Evolutionary conservation across 1,140 invertebrate genomes (phyloP), one percentile per base, ranked within the genome.

Genomic region (Orussus abietinus): DNA sequence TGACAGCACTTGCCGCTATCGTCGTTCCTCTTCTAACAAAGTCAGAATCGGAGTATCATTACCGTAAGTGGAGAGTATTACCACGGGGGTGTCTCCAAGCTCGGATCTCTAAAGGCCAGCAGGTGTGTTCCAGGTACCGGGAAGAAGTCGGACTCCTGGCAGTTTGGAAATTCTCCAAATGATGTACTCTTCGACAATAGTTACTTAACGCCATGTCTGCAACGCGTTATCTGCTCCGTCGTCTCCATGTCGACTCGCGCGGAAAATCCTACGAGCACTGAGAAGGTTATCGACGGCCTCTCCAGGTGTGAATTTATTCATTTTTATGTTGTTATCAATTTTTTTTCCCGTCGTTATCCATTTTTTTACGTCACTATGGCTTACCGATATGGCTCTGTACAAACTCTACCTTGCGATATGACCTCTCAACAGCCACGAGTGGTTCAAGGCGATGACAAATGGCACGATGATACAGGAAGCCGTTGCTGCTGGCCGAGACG

Each of bases 271-370:
- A 55, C 59, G 1, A 66, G 57, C 18, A 45, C 49, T 1, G 62
- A 70, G 2, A 72, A 74, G 46, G 69, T 75, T 26, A 62, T 74
- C 17, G 72, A 75, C 33, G 69, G 62, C 14, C 25, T 74, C 3
- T 55, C 58, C 1, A 70, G 65, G 72, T 73, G 61, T 30, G 4
- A 12, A 10, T 28, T 28, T 28, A n/a, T n/a, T 28, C 12, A 26
- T 32, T 32, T 32, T 32, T 17, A 13, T 10, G 13, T n/a, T n/a
- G n/a, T n/a, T n/a, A n/a, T n/a, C n/a, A n/a, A n/a, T n/a, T n/a
- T n/a, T n/a, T n/a, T n/a, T n/a, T n/a, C n/a, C n/a, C n/a, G n/a
- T n/a, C n/a, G n/a, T n/a, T n/a, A n/a, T n/a, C n/a, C n/a, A n/a
- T n/a, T n/a, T n/a, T n/a, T n/a, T n/a, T n/a, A n/a, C n/a, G n/a